A percentile compares a stretch with the other conserved stretches of the same genome.
phyloP scores from a whole-genome alignment of 2,888 invertebrate genomes.

The Philonicus albiceps region DNA sequence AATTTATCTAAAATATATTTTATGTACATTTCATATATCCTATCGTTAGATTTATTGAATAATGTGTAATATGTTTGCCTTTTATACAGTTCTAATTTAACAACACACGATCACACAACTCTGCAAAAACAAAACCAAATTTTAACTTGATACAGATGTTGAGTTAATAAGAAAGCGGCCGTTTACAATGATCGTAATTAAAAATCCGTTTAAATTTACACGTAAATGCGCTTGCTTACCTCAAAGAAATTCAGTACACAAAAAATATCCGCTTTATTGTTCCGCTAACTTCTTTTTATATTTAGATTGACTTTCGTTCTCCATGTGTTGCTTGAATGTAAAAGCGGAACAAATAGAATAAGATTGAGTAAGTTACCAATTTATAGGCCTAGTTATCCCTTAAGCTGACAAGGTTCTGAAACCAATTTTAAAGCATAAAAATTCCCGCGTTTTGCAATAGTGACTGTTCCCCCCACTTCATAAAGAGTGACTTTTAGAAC shows the following conservation, averaged over 20 bases:
- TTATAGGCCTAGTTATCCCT: neutral
- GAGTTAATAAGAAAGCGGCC: neutral
- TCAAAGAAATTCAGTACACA: neutral
- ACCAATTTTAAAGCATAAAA: neutral
- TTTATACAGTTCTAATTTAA: slow-evolving; percentile 11
- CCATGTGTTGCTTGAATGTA: neutral
- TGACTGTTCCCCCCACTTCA: neutral
- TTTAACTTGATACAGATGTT: neutral
- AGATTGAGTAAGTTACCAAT: neutral
- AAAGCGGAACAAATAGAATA: neutral
- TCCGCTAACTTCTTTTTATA: neutral
- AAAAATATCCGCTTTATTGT: neutral
- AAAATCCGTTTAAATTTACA: neutral
- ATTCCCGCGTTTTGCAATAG: neutral
- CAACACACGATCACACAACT: slow-evolving; percentile 1
- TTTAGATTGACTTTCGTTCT: neutral
- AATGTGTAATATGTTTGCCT: neutral
- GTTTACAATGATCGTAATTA: neutral
- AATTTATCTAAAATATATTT: slow-evolving; percentile 30
- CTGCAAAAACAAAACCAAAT: neutral
- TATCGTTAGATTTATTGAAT: neutral
- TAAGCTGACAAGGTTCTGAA: neutral
- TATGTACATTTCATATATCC: slow-evolving; percentile 13
- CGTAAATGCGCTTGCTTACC: neutral
- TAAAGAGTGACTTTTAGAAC: neutral